These are phyloP conservation scores for Chloroceryle inda DNA, from an alignment of 2,797 vertebrate genomes.

Conservation along the genomic window DNA sequence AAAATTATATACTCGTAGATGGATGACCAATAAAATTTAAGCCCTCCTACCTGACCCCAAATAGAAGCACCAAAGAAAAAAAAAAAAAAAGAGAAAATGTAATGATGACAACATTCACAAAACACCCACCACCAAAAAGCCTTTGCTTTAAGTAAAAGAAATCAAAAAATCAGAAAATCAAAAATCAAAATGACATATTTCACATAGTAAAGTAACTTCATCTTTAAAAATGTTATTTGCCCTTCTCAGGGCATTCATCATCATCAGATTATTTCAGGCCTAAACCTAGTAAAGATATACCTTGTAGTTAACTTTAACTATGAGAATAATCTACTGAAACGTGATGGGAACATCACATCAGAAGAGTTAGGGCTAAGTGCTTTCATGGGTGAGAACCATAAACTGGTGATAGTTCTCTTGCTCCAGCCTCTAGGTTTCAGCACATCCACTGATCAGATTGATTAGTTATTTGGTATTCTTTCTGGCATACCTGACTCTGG, in stretches of 20 bases:
- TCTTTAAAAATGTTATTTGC: not conserved
- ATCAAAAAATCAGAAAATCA: not conserved
- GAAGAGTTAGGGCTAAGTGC: not conserved
- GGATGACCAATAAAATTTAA: conserved; percentile 49
- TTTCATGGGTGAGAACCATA: not conserved
- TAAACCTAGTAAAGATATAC: not conserved
- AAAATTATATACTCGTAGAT: conserved; percentile 56
- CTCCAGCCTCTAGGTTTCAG: not conserved
- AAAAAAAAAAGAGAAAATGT: not conserved
- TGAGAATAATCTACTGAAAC: not conserved
- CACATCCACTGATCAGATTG: not conserved
- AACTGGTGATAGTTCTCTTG: accelerated
- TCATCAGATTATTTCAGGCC: not conserved
- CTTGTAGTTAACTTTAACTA: not conserved
- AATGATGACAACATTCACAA: not conserved
- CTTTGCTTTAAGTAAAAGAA: not conserved
- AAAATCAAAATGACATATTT: too few species aligned
- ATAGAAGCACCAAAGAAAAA: not conserved
- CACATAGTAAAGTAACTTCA: not conserved
- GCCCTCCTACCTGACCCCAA: conserved; percentile 9
- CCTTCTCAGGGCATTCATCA: not conserved
- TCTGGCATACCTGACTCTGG: not conserved
- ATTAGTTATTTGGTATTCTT: not conserved
- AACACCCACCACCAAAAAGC: not conserved
- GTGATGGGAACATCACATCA: not conserved